phyloP scores from a whole-genome alignment of 2,888 invertebrate genomes.

The Sepioteuthis lessoniana region DNA sequence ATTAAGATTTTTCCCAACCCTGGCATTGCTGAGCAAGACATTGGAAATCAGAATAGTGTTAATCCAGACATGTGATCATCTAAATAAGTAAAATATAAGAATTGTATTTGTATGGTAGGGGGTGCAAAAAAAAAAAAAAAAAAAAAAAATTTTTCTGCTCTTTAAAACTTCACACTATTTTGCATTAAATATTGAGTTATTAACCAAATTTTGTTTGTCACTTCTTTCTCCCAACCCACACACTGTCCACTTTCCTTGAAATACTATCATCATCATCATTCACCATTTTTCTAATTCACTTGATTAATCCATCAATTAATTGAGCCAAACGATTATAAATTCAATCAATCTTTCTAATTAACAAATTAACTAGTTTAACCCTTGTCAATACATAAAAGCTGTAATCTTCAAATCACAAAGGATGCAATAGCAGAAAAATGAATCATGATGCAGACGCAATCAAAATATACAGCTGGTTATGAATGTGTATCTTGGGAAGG shows the following conservation, averaged over 20 bases:
- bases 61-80: background rate
- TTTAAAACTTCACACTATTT: background rate
- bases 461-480: too few species aligned
- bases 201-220: background rate
- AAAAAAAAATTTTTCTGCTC: background rate
- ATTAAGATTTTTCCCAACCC: background rate
- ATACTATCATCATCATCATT: background rate
- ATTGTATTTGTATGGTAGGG: background rate
- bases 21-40: background rate
- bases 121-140: too few species aligned
- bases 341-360: slow-evolving; percentile 2
- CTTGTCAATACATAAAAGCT: background rate
- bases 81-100: background rate
- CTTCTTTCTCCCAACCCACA: background rate
- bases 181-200: background rate
- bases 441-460: background rate
- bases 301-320: background rate
- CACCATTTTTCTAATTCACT: background rate
- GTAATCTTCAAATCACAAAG: background rate
- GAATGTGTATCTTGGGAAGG: too few species aligned
- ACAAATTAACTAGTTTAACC: background rate
- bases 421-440: background rate
- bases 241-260: background rate
- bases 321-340: background rate
- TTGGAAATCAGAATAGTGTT: background rate